These are phyloP conservation scores for Drosophila guanche DNA, from an alignment of 1,140 invertebrate species.

Conservation along the genomic window DNA sequence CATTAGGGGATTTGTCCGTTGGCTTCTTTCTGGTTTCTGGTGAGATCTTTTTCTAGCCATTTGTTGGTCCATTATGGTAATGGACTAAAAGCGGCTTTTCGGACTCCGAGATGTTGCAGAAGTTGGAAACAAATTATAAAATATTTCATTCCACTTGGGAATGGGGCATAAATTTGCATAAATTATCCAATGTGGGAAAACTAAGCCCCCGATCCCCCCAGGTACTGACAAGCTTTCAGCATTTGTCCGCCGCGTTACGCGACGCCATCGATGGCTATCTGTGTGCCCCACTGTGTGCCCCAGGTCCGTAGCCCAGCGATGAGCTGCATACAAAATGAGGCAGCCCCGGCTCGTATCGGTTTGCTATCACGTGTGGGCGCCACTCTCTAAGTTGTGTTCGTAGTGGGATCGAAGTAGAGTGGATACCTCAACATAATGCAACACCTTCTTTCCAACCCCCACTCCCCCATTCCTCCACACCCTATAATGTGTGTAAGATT, in stretches of 20 bases:
- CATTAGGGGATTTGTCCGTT: conserved; percentile 59
- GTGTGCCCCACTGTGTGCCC: conserved; percentile 3
- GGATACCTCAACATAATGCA: conserved; percentile 26
- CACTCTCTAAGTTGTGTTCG: conserved; percentile 27
- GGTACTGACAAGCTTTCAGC: conserved; percentile 70
- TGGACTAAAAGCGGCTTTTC: conserved; percentile 48
- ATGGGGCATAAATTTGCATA: conserved; percentile 71
- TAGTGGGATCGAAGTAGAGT: conserved; percentile 4
- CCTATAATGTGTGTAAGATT: conserved; percentile 55
- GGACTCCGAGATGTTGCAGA: conserved; percentile 34
- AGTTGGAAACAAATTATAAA: conserved; percentile 70
- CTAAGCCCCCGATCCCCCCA: conserved; percentile 18
- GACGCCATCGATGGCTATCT: conserved; percentile 70
- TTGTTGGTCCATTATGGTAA: conserved; percentile 71
- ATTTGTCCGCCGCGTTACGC: conserved; percentile 66
- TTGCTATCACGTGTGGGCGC: conserved; percentile 59
- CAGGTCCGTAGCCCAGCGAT: conserved; percentile 29
- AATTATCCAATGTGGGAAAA: conserved; percentile 55
- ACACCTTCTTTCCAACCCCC: conserved; percentile 24
- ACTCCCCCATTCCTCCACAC: not conserved
- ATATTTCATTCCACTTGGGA: conserved; percentile 40
- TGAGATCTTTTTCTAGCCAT: conserved; percentile 28
- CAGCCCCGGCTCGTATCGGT: not conserved
- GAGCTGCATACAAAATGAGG: conserved; percentile 71
- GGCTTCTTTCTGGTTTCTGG: conserved; percentile 43